Percentiles rank a stretch among this genome's conserved stretches.
Conservation (phyloP, 2,797 vertebrate species). For the Premnoplex brunnescens region DNA sequence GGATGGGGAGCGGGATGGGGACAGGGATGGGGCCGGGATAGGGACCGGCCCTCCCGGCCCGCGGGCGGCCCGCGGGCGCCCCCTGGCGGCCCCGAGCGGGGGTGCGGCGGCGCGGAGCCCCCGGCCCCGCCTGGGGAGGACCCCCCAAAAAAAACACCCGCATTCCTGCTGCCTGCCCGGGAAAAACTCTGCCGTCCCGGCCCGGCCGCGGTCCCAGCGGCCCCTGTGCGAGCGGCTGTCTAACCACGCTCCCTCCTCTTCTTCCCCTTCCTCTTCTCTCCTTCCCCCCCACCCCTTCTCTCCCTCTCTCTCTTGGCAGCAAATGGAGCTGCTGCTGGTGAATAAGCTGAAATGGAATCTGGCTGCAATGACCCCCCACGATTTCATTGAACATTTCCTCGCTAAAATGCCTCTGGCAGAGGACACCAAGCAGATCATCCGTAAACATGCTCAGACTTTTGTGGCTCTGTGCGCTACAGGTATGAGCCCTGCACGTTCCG, state of each 20-base stretch:
- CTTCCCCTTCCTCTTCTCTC: background rate
- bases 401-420: constrained; percentile 91
- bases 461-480: constrained; percentile 98
- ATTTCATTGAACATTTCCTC: constrained; percentile 98
- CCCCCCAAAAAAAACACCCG: background rate
- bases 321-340: constrained; percentile 96
- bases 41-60: background rate
- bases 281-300: background rate
- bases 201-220: background rate
- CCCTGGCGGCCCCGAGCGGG: background rate
- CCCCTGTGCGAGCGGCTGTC: background rate
- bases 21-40: no score
- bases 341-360: constrained; percentile 99
- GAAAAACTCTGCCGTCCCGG: background rate
- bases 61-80: background rate
- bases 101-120: background rate
- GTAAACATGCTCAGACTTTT: constrained; percentile 97
- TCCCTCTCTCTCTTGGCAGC: constrained; percentile 76
- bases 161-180: background rate
- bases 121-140: background rate
- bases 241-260: background rate
- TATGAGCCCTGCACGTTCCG: constrained; percentile 76
- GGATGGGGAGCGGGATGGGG: background rate
- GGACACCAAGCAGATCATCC: constrained; percentile 92
- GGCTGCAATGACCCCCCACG: constrained; percentile 94